Conservation (phyloP, 1,140 invertebrate species). For the Caenorhabditis elegans region WBcel235 BX284605.5:3131501-3132000, state of each 20-base stretch:
- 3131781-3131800: slow-evolving; percentile 88
- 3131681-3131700: slow-evolving; percentile 96
- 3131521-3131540: slow-evolving; percentile 80
- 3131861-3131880: slow-evolving; percentile 91
- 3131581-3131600: slow-evolving; percentile 85
- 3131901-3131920: slow-evolving; percentile 86
- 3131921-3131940: slow-evolving; percentile 98
- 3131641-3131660: slow-evolving; percentile 93
- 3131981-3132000: slow-evolving; percentile 69
- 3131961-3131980: slow-evolving; percentile 80
- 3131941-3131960: slow-evolving; percentile 86
- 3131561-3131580: slow-evolving; percentile 87
- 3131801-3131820: slow-evolving; percentile 68
- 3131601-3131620: slow-evolving; percentile 72
- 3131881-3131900: slow-evolving; percentile 86
- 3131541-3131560: slow-evolving; percentile 80
- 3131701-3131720: slow-evolving; percentile 85
- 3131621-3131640: slow-evolving; percentile 82
- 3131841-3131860: slow-evolving; percentile 75
- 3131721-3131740: slow-evolving; percentile 78
- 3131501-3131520: slow-evolving; percentile 75
- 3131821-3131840: slow-evolving; percentile 66
- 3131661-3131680: slow-evolving; percentile 99
- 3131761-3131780: slow-evolving; percentile 80
- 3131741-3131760: slow-evolving; percentile 78